phyloP scores from a whole-genome alignment of 2,113 vertebrate genomes.

The Cacatua alba region DNA sequence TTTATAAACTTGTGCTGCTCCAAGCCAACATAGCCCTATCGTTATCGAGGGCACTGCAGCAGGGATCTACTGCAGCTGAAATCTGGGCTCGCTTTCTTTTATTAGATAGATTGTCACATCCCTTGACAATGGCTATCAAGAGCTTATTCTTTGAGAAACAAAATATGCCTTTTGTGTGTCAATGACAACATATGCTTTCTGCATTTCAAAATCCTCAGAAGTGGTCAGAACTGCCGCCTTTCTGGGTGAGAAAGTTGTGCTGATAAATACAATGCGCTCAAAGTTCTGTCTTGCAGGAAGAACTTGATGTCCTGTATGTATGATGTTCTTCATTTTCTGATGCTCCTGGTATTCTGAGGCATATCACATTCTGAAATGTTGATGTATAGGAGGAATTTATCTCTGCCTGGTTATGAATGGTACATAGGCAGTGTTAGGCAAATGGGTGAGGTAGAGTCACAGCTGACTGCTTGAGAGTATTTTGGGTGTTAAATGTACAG shows the following conservation, averaged over 20 bases:
- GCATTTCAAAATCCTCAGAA: neutral
- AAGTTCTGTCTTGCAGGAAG: neutral
- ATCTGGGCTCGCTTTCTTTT: neutral
- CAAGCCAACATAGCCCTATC: neutral
- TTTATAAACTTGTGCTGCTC: neutral
- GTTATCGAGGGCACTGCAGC: neutral
- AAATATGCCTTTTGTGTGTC: neutral
- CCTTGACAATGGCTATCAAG: neutral
- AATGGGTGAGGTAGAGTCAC: neutral
- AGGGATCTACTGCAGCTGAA: neutral
- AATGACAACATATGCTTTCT: neutral
- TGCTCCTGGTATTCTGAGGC: neutral
- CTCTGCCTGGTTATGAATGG: neutral
- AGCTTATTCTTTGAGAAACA: neutral
- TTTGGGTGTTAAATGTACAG: neutral
- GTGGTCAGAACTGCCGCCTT: neutral
- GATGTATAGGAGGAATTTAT: fast-evolving
- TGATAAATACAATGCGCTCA: neutral
- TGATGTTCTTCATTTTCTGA: neutral
- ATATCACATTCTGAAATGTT: neutral
- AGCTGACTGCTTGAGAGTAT: neutral
- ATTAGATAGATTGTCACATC: neutral
- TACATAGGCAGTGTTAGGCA: neutral
- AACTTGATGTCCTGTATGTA: neutral
- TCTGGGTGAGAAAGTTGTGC: neutral